phyloP scores from a whole-genome alignment of 1,140 invertebrate genomes.

The Hypothenemus hampei region DNA sequence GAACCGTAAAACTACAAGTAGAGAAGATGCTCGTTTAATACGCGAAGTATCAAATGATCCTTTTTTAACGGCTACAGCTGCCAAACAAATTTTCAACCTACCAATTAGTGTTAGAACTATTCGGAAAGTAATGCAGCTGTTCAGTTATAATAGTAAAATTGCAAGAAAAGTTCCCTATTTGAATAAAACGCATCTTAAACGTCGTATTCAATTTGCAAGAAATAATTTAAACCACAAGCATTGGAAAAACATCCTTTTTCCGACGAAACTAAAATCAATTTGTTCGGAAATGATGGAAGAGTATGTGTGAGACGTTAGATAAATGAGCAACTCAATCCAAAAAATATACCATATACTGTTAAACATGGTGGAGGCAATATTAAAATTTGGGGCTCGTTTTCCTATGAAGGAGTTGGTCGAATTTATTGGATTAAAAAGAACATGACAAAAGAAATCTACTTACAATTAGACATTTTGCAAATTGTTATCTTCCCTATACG shows the following conservation, averaged over 20 bases:
- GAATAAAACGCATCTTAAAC: neutral
- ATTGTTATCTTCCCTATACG: neutral
- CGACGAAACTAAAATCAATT: conserved; percentile 2
- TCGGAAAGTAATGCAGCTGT: too few species aligned
- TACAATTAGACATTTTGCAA: conserved; percentile 1
- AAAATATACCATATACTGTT: neutral
- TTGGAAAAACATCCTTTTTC: conserved; percentile 6
- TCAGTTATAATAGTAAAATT: neutral
- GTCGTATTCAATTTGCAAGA: neutral
- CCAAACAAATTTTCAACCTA: neutral
- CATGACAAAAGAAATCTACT: conserved; percentile 2
- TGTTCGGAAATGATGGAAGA: neutral
- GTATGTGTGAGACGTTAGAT: neutral
- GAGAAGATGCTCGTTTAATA: too few species aligned
- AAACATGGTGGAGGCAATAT: neutral
- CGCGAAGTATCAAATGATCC: too few species aligned
- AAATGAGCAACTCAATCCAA: neutral
- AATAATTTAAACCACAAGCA: neutral
- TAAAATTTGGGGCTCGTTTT: conserved; percentile 2
- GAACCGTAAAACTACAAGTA: too few species aligned
- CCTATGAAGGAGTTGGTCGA: neutral
- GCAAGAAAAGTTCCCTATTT: neutral
- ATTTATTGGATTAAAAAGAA: neutral
- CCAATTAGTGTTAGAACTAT: too few species aligned
- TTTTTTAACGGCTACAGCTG: neutral